Conservation (phyloP, 2,113 vertebrate species). For the Neomonachus schauinslandi region DNA sequence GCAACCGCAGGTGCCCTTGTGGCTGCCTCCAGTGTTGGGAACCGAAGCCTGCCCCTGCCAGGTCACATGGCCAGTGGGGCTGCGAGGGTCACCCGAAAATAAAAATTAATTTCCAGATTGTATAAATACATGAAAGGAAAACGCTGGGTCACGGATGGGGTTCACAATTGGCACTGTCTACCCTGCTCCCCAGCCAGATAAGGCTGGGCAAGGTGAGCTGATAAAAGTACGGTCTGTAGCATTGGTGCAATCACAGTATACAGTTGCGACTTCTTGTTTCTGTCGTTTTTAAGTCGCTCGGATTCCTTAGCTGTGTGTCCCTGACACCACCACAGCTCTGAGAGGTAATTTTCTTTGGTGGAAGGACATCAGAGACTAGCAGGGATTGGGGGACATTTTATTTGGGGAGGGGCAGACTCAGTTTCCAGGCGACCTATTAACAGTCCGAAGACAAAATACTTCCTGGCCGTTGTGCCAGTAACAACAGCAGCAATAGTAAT, state of each 20-base stretch:
- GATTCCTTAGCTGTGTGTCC: background rate
- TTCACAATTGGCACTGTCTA: background rate
- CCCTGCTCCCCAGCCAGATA: background rate
- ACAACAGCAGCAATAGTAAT: background rate
- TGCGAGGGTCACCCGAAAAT: background rate
- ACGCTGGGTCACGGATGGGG: background rate
- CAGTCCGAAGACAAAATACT: background rate
- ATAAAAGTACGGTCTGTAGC: background rate
- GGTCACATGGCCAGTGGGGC: background rate
- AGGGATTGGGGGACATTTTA: background rate
- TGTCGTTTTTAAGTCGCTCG: background rate
- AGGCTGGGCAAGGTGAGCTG: background rate
- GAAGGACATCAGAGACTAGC: background rate
- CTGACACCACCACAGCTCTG: background rate
- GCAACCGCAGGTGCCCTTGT: constrained; percentile 23
- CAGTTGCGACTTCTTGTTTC: background rate
- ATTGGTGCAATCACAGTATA: too few species aligned
- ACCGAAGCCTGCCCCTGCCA: background rate
- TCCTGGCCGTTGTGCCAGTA: background rate
- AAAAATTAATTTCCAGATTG: background rate
- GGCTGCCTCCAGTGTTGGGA: background rate
- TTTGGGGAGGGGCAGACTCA: background rate
- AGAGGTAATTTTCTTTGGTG: background rate
- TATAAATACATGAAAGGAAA: background rate
- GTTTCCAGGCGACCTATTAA: background rate